phyloP scores from a whole-genome alignment of 2,797 vertebrate species.

The Channallabes apus region DNA sequence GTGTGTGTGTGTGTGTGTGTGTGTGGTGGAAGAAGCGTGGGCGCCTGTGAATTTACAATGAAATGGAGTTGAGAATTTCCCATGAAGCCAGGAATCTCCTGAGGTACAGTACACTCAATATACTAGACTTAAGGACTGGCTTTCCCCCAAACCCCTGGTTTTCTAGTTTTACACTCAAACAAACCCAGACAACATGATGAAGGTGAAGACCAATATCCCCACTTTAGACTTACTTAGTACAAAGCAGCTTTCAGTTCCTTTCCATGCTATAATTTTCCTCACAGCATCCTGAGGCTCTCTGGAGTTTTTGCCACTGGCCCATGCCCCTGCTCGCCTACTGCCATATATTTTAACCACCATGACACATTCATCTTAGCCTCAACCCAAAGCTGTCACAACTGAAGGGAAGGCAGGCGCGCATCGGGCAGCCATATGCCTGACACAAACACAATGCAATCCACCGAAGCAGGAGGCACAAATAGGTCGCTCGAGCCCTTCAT shows the following conservation, averaged over 20 bases:
- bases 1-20: no score
- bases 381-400: constrained; percentile 44
- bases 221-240: not conserved
- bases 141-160: constrained; percentile 61
- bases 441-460: constrained; percentile 42
- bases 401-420: not conserved
- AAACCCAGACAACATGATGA: not conserved
- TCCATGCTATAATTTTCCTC: not conserved
- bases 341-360: constrained; percentile 33
- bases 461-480: constrained; percentile 38
- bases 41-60: constrained; percentile 63
- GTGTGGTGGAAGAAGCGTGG: constrained; percentile 36
- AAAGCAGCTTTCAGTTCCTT: not conserved
- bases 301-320: not conserved
- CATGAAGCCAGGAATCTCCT: constrained; percentile 71
- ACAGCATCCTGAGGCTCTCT: not conserved
- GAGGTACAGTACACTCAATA: constrained; percentile 60
- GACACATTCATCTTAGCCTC: constrained; percentile 14
- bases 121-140: constrained; percentile 52
- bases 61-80: constrained; percentile 75
- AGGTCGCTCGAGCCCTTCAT: constrained; percentile 11
- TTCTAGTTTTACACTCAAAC: constrained; percentile 32
- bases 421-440: not conserved
- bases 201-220: not conserved
- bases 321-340: not conserved